Percentiles rank a stretch among this genome's conserved stretches.
phyloP scores from a whole-genome alignment of 1,140 invertebrate species.

The Calliphora vicina region DNA sequence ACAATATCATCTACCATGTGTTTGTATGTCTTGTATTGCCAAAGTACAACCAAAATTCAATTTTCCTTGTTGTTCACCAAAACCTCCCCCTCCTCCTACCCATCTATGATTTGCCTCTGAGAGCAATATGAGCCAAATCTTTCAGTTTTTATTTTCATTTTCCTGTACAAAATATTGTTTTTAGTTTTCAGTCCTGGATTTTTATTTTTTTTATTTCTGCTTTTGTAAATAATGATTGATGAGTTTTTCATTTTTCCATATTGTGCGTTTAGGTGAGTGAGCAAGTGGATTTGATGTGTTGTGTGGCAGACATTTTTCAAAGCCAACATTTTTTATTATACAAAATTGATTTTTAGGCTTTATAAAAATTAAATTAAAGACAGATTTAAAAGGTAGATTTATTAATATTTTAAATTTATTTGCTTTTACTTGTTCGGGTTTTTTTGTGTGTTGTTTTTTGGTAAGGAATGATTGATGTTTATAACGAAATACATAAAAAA shows the following conservation, averaged over 20 bases:
- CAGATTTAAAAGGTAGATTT: background rate
- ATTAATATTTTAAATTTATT: no score
- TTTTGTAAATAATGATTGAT: constrained; percentile 24
- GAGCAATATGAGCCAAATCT: background rate
- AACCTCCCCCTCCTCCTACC: background rate
- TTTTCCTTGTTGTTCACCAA: background rate
- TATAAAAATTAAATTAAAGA: constrained; percentile 4
- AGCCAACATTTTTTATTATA: constrained; percentile 14
- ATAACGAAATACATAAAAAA: no score
- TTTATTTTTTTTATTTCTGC: background rate
- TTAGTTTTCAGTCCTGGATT: background rate
- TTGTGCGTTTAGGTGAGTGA: background rate
- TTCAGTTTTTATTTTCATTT: background rate
- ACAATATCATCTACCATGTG: no score
- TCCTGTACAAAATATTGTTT: background rate
- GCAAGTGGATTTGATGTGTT: background rate
- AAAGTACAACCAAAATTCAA: background rate
- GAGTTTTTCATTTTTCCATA: constrained; percentile 14
- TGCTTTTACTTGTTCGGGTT: no score
- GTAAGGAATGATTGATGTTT: no score
- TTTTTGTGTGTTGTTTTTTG: no score
- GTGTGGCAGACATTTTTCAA: background rate
- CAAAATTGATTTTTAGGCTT: constrained; percentile 20
- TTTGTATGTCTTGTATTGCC: background rate
- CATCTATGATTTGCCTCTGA: no score